These are phyloP conservation scores for Chymomyza caudatula DNA, from an alignment of 2,888 invertebrate species.

Conservation along the genomic window DNA sequence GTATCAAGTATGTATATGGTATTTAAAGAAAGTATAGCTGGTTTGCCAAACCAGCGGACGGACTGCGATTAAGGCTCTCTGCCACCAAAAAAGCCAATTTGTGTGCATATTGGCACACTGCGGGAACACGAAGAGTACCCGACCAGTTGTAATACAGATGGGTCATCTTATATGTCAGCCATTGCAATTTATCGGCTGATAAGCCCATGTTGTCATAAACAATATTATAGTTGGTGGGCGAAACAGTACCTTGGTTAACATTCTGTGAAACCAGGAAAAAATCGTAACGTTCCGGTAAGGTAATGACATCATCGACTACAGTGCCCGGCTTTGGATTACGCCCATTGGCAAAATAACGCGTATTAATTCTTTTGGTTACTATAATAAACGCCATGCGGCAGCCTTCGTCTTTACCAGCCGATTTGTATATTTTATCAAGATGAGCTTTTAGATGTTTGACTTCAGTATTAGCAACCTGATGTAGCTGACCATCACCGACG, in stretches of 20 bases:
- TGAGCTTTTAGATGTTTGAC: conserved; percentile 81
- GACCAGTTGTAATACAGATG: conserved; percentile 97
- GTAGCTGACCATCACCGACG: conserved; percentile 94
- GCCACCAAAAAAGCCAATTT: conserved; percentile 93
- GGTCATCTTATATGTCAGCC: conserved; percentile 89
- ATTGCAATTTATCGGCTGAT: conserved; percentile 86
- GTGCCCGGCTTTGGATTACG: conserved; percentile 91
- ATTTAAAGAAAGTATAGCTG: too few relatives aligned
- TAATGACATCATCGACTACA: conserved; percentile 90
- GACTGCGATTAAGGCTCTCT: too few relatives aligned
- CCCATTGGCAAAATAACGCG: conserved; percentile 82
- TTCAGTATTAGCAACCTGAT: conserved; percentile 87
- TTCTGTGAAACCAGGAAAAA: conserved; percentile 94
- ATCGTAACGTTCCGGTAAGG: conserved; percentile 89
- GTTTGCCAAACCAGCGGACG: too few relatives aligned
- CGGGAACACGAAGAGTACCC: conserved; percentile 90
- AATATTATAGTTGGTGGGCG: conserved; percentile 94
- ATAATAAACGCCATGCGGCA: conserved; percentile 86
- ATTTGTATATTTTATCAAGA: conserved; percentile 80
- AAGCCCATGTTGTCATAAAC: conserved; percentile 86
- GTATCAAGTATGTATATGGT: too few relatives aligned
- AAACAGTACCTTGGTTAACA: conserved; percentile 92
- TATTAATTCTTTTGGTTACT: conserved; percentile 93
- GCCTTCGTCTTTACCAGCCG: conserved; percentile 73
- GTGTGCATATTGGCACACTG: conserved; percentile 96